Evolutionary conservation across 1,140 invertebrate genomes (phyloP), one percentile per base, ranked within the genome.

Genomic region (Potamilus streckersoni): DNA sequence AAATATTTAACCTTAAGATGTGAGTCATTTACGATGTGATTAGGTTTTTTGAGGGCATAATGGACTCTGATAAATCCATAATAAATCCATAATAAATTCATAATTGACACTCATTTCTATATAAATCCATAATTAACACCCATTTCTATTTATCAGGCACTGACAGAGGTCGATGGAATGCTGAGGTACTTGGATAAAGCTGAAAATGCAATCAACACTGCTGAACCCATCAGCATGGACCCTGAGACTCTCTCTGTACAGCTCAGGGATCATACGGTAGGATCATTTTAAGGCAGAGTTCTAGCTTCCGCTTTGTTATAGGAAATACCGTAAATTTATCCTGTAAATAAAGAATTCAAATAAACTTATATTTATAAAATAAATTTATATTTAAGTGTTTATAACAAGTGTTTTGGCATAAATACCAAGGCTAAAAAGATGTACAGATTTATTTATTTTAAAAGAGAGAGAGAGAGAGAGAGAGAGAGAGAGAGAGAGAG

Each of bases 131-230:
- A 20, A 15, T 31, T 15, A 1, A 8, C 17, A 64, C 15, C 55
- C 14, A 58, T 59, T 27, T 63, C 63, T 27, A 23, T 27, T 57
- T 78, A 79, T 20, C 79, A 90, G 89, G 84, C 89, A 15, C 76
- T 89, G 16, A 82, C 85, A 23, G 88, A 90, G 71, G 87, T 90
- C 59, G 88, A 89, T 74, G 86, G 96, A 84, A 92, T 99, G 38
- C 89, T 96, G 71, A 95, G 95, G 77, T 99, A 98, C 92, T 91
- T 99, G 83, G 93, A 95, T 80, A 94, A 93, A 80, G 96, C 96
- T 61, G 97, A 99, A 85, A 93, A 93, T 70, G 94, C 95, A 79
- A 91, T 99, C 27, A 92, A 95, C 20, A 94, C 96, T 76, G 96
- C 96, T 0, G 97, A 97, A 83, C 95, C 94, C 55, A 96, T 98